Percentiles rank a stretch among this genome's conserved stretches.
Evolutionary conservation across 30 jellyfish, hydroid and myxozoan genomes (phyloP).

Genomic region (Rhopilema esculentum): DNA sequence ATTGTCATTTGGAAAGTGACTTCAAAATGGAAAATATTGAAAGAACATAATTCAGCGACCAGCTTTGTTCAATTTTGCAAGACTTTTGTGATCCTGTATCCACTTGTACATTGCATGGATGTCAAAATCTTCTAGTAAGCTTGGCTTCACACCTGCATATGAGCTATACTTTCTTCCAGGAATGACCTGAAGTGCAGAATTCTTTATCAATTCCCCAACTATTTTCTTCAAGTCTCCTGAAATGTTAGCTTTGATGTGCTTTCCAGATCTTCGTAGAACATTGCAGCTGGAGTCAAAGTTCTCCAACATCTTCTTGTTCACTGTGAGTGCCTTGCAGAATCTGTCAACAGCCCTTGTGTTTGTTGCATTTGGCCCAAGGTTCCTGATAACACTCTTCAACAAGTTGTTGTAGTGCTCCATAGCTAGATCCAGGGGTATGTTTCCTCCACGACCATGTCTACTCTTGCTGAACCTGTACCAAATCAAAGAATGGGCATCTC

Average conservation of each 20-base stretch:
- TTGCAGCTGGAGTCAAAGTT: slow-evolving; percentile 45
- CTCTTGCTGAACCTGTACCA: slow-evolving; percentile 55
- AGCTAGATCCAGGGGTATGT: slow-evolving; percentile 68
- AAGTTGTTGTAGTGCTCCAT: slow-evolving; percentile 56
- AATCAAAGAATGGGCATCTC: slow-evolving; percentile 38
- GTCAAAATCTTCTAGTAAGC: slow-evolving; percentile 42
- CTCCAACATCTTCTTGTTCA: slow-evolving; percentile 40
- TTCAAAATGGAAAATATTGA: not conserved
- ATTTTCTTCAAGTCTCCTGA: slow-evolving; percentile 24
- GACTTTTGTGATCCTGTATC: slow-evolving; percentile 32
- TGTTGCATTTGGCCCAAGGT: slow-evolving; percentile 57
- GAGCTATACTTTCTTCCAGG: slow-evolving; percentile 34
- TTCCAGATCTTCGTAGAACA: slow-evolving; percentile 50
- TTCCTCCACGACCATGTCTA: slow-evolving; percentile 54
- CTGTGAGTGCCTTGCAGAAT: slow-evolving; percentile 52
- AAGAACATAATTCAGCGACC: slow-evolving; percentile 1
- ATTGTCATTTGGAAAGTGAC: not conserved
- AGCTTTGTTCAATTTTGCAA: slow-evolving; percentile 21
- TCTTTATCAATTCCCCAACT: slow-evolving; percentile 22
- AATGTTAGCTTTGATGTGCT: slow-evolving; percentile 27
- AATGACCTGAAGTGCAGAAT: slow-evolving; percentile 21
- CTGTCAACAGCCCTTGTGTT: slow-evolving; percentile 34
- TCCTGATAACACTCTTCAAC: slow-evolving; percentile 33
- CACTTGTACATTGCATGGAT: slow-evolving; percentile 34
- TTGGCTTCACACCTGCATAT: slow-evolving; percentile 19